Conservation (phyloP, 1,140 invertebrate species). For the Hypsibius dujardini region DNA sequence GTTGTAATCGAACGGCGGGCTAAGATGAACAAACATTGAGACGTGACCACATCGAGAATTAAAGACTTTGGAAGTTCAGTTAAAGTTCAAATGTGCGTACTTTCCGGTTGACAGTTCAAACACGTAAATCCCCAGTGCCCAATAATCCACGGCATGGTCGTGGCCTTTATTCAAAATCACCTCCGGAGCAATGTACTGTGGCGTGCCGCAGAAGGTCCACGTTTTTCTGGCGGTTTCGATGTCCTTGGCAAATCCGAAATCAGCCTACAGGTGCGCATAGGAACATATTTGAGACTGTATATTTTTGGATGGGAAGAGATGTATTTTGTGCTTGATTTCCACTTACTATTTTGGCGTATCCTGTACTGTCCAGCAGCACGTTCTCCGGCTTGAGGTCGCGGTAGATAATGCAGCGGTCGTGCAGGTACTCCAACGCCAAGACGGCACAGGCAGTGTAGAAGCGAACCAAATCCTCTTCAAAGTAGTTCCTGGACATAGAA, state of each 20-base stretch:
- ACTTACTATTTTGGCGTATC: slow-evolving; percentile 71
- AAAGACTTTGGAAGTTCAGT: neutral
- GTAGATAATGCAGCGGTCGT: slow-evolving; percentile 68
- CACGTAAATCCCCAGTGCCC: slow-evolving; percentile 79
- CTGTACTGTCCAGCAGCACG: slow-evolving; percentile 60
- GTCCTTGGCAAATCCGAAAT: slow-evolving; percentile 93
- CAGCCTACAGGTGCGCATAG: slow-evolving; percentile 48
- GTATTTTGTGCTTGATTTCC: neutral
- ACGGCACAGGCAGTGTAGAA: slow-evolving; percentile 81
- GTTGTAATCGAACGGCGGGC: slow-evolving; percentile 14
- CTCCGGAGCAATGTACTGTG: slow-evolving; percentile 71
- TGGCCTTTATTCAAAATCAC: slow-evolving; percentile 78
- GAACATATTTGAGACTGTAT: neutral
- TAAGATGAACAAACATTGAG: neutral
- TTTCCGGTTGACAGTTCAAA: slow-evolving; percentile 72
- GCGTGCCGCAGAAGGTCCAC: slow-evolving; percentile 89
- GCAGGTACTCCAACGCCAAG: slow-evolving; percentile 74
- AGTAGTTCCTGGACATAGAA: slow-evolving; percentile 40
- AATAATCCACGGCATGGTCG: slow-evolving; percentile 78
- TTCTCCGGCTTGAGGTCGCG: slow-evolving; percentile 90
- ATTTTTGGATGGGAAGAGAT: neutral
- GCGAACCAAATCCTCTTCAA: slow-evolving; percentile 61
- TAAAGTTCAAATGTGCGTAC: slow-evolving; percentile 9
- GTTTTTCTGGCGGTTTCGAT: slow-evolving; percentile 62
- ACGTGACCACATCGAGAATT: neutral